phyloP scores from a whole-genome alignment of 2,888 invertebrate genomes.

The Lepidonotus clava region DNA sequence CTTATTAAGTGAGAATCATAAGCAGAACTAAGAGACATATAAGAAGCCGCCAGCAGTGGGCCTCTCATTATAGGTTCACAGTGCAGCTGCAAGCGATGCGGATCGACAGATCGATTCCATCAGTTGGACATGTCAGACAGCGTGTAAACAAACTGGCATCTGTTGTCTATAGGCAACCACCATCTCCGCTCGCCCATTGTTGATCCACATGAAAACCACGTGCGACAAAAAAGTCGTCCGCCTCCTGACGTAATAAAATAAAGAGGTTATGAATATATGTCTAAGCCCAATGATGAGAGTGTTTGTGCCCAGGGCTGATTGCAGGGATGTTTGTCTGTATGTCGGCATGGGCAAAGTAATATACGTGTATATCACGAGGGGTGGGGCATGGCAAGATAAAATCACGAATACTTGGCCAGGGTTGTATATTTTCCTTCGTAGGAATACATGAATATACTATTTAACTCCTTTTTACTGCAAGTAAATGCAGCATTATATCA shows the following conservation, averaged over 20 bases:
- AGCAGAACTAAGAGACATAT: no score
- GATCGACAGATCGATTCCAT: conserved; percentile 22
- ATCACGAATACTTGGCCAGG: no score
- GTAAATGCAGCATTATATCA: no score
- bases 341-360: not conserved
- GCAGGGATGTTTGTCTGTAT: not conserved
- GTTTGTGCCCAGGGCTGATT: not conserved
- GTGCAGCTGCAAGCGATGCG: not conserved
- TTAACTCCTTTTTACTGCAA: no score
- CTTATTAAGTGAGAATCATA: no score
- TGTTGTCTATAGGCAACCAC: not conserved
- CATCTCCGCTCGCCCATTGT: not conserved
- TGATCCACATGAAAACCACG: conserved; percentile 22
- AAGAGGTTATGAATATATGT: conserved; percentile 28
- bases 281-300: not conserved
- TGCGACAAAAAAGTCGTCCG: not conserved
- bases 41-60: no score
- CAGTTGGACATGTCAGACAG: not conserved
- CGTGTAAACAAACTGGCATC: not conserved
- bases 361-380: no score
- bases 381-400: no score
- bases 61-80: not conserved
- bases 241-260: conserved; percentile 4
- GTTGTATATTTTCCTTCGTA: no score
- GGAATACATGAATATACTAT: no score